phyloP scores from a whole-genome alignment of 2,888 invertebrate species.

The Achlya flavicornis region DNA sequence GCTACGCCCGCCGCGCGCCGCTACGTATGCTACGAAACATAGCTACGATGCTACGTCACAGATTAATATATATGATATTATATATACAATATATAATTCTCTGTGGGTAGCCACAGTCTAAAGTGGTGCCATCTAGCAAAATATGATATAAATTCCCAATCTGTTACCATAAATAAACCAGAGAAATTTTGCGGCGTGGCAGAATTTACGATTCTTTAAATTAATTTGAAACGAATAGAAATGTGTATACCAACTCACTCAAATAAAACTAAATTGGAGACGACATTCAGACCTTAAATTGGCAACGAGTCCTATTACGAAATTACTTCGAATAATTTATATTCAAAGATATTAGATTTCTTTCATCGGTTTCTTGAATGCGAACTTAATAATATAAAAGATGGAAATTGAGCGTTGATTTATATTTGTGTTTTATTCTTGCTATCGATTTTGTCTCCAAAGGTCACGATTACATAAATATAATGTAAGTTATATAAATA shows the following conservation, averaged over 20 bases:
- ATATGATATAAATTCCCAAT: too few relatives aligned
- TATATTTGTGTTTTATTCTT: neutral
- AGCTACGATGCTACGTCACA: neutral
- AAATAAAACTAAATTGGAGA: neutral
- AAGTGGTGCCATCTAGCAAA: too few relatives aligned
- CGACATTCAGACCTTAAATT: slow-evolving; percentile 7
- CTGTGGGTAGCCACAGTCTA: too few relatives aligned
- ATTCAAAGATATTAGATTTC: slow-evolving; percentile 1
- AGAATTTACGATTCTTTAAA: too few relatives aligned
- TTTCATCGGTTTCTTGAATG: neutral
- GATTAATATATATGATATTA: too few relatives aligned
- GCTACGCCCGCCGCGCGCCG: neutral
- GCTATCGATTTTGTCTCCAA: neutral
- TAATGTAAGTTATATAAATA: too few relatives aligned
- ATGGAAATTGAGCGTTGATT: neutral
- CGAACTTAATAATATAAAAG: neutral
- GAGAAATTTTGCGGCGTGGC: too few relatives aligned
- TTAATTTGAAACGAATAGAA: too few relatives aligned
- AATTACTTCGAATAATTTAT: neutral
- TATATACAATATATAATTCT: too few relatives aligned
- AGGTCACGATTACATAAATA: too few relatives aligned
- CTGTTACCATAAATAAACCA: too few relatives aligned
- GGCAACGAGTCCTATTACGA: slow-evolving; percentile 1
- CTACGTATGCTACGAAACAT: neutral
- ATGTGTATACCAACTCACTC: too few relatives aligned